phyloP scores from a whole-genome alignment of 2,113 vertebrate species.

The Ceyx cyanopectus region DNA sequence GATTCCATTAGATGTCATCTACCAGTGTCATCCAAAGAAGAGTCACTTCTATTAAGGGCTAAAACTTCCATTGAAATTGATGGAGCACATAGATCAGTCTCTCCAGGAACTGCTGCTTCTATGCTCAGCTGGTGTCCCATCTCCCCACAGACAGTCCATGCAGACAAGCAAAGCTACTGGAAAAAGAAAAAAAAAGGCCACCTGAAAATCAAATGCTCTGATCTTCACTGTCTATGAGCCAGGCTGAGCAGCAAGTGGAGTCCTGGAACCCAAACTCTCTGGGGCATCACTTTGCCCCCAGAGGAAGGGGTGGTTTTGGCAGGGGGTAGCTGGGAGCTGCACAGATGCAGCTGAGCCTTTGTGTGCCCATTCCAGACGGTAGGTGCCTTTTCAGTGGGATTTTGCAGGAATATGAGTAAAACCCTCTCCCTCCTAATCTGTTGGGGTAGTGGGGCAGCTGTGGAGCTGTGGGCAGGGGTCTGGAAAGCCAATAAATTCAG shows the following conservation, averaged over 20 bases:
- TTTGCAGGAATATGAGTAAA: not conserved
- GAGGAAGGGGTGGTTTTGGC: not conserved
- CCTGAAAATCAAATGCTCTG: not conserved
- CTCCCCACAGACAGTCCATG: not conserved
- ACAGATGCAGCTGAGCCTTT: not conserved
- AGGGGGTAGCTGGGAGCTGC: not conserved
- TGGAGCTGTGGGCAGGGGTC: not conserved
- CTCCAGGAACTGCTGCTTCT: not conserved
- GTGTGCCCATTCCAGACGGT: rapidly evolving
- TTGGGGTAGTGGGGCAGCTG: rapidly evolving
- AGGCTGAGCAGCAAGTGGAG: not conserved
- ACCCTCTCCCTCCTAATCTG: rapidly evolving
- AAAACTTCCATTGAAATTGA: not conserved
- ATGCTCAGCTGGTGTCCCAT: rapidly evolving
- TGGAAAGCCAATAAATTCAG: not conserved
- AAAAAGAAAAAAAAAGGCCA: not conserved
- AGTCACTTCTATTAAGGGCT: not conserved
- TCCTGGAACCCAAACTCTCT: not conserved
- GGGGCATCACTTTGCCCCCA: not conserved
- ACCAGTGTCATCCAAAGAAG: not conserved
- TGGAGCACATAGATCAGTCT: not conserved
- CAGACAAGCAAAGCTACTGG: not conserved
- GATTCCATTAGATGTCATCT: not conserved
- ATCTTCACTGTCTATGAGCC: no score
- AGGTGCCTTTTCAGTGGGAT: not conserved